Conservation (phyloP, 2,888 invertebrate genomes). For the Synanthedon myopaeformis region DNA sequence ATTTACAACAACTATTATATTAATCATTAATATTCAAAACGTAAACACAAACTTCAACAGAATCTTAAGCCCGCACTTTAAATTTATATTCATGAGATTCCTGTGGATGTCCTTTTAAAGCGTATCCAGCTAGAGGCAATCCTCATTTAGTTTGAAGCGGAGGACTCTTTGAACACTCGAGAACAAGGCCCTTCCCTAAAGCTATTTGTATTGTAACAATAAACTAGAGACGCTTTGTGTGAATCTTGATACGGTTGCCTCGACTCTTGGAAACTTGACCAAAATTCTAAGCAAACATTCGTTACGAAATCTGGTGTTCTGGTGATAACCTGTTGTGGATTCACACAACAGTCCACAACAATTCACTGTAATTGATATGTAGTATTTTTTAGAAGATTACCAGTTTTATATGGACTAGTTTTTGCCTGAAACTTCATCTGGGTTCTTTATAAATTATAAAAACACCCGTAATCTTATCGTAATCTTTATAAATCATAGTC, state of each 20-base stretch:
- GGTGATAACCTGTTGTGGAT: too few species aligned
- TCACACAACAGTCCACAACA: too few species aligned
- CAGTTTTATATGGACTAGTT: too few species aligned
- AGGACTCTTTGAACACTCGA: constrained; percentile 1
- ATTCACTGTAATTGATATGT: too few species aligned
- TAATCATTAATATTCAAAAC: background rate
- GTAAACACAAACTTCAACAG: too few species aligned
- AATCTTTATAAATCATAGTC: too few species aligned
- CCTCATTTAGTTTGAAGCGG: constrained; percentile 8
- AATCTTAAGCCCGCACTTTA: background rate
- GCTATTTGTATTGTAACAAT: background rate
- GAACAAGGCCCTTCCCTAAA: background rate
- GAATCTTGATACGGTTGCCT: background rate
- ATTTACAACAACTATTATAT: too few species aligned
- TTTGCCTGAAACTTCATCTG: too few species aligned
- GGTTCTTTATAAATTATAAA: too few species aligned
- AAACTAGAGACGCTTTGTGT: background rate
- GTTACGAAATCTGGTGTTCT: too few species aligned
- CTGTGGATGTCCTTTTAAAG: constrained; percentile 3
- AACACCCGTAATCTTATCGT: too few species aligned
- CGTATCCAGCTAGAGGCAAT: constrained; percentile 7
- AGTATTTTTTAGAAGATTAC: too few species aligned
- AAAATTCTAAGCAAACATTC: background rate
- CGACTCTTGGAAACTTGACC: background rate
- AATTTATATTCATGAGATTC: background rate